A percentile compares a stretch with the other conserved stretches of the same genome.
phyloP scores from a whole-genome alignment of 1,140 invertebrate genomes.

The Galleria mellonella region DNA sequence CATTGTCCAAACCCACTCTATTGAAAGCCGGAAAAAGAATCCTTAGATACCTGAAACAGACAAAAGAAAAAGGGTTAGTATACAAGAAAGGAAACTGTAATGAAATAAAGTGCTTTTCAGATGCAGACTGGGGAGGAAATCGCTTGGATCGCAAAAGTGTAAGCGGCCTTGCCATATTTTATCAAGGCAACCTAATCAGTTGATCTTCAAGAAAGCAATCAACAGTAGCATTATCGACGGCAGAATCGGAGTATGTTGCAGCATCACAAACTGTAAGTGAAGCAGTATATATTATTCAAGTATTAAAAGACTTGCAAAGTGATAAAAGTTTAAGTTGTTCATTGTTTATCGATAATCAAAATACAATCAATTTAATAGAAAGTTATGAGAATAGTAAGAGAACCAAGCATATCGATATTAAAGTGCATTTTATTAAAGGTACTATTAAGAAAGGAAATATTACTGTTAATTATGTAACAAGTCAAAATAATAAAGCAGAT shows the following conservation, averaged over 20 bases:
- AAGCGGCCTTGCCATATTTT: constrained; percentile 19
- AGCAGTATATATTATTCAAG: too few relatives aligned
- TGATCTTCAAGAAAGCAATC: constrained; percentile 31
- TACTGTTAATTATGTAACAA: background rate
- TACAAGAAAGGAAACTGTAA: background rate
- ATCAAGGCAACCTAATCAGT: constrained; percentile 12
- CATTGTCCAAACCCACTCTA: background rate
- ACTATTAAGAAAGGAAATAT: background rate
- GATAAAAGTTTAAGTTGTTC: background rate
- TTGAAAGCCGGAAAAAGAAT: constrained; percentile 2
- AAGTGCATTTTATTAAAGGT: constrained; percentile 4
- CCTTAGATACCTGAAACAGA: background rate
- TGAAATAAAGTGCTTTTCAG: constrained; percentile 7
- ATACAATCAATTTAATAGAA: background rate
- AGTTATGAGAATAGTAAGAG: constrained; percentile 6
- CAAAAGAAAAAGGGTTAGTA: constrained; percentile 1
- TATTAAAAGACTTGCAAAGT: background rate
- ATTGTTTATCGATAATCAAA: constrained; percentile 5
- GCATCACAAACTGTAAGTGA: background rate
- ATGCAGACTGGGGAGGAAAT: constrained; percentile 22
- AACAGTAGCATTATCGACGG: constrained; percentile 18
- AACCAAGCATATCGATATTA: constrained; percentile 8
- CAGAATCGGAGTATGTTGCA: constrained; percentile 29
- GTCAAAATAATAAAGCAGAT: constrained; percentile 3
- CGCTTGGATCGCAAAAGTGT: constrained; percentile 22